Percentiles rank a stretch among this genome's conserved stretches.
phyloP scores from a whole-genome alignment of 2,888 invertebrate genomes.

The Shargacucullia verbasci region DNA sequence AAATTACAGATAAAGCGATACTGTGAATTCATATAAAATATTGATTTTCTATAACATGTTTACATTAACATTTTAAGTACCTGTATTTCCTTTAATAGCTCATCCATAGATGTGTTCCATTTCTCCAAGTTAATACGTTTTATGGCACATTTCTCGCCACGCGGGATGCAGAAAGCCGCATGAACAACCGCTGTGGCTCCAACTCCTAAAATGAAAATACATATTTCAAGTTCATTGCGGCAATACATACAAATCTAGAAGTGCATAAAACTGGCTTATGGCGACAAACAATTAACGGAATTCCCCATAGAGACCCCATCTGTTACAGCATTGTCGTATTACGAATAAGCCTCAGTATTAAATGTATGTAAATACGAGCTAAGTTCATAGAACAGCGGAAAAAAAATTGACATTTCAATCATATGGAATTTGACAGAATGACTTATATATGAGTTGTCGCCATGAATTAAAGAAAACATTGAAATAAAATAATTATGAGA shows the following conservation, averaged over 20 bases:
- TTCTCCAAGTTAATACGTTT: slow-evolving; percentile 99
- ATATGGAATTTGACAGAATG: slow-evolving; percentile 45
- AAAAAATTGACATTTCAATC: slow-evolving; percentile 41
- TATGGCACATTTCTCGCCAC: slow-evolving; percentile 98
- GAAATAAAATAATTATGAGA: not conserved
- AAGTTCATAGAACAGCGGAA: slow-evolving; percentile 1
- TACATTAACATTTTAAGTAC: slow-evolving; percentile 50
- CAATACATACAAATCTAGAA: not conserved
- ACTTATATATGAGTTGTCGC: slow-evolving; percentile 6
- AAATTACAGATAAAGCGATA: too few relatives aligned
- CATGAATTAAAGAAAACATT: slow-evolving; percentile 12
- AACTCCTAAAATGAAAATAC: slow-evolving; percentile 90
- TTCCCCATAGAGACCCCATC: slow-evolving; percentile 1
- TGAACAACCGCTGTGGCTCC: slow-evolving; percentile 99
- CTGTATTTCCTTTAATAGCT: slow-evolving; percentile 94
- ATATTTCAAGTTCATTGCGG: slow-evolving; percentile 8
- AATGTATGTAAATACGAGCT: not conserved
- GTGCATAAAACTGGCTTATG: too few relatives aligned
- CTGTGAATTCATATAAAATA: too few relatives aligned
- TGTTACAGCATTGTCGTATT: not conserved
- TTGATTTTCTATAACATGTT: too few relatives aligned
- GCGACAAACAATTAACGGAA: not conserved
- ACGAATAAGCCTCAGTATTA: too few relatives aligned
- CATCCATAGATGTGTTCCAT: slow-evolving; percentile 99
- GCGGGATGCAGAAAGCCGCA: slow-evolving; percentile 96